Conservation (phyloP, 2,113 vertebrate genomes). For the Himantopus leucocephalus region DNA sequence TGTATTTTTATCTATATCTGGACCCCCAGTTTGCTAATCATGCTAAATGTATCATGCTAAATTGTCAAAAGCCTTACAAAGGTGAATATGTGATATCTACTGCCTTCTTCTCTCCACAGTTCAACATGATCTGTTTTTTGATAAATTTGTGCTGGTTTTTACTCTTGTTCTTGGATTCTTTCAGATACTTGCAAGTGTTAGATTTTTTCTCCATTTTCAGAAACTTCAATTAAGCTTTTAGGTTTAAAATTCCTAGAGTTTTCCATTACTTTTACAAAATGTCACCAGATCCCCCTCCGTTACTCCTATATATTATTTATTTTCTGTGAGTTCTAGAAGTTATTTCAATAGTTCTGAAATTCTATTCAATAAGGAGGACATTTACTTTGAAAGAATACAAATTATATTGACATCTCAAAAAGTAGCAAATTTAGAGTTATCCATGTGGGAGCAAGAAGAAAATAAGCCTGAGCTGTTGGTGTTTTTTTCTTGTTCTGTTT, state of each 20-base stretch:
- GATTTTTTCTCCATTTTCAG: not conserved
- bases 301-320: not conserved
- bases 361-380: not conserved
- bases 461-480: not conserved
- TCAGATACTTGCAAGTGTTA: not conserved
- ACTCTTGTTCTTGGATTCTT: not conserved
- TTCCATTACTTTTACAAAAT: not conserved
- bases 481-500: not conserved
- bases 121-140: not conserved
- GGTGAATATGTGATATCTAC: not conserved
- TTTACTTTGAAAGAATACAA: not conserved
- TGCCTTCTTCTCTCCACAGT: not conserved
- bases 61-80: not conserved
- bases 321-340: not conserved
- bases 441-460: not conserved
- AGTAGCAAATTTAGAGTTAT: not conserved
- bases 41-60: not conserved
- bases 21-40: not conserved
- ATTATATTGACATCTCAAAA: not conserved
- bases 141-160: not conserved
- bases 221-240: not conserved
- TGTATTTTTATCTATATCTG: not conserved
- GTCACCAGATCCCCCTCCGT: not conserved
- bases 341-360: not conserved
- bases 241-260: not conserved